Base-by-base conservation (phyloP, 2,888 invertebrate genomes). In the Deladenus siricidicola region DNA sequence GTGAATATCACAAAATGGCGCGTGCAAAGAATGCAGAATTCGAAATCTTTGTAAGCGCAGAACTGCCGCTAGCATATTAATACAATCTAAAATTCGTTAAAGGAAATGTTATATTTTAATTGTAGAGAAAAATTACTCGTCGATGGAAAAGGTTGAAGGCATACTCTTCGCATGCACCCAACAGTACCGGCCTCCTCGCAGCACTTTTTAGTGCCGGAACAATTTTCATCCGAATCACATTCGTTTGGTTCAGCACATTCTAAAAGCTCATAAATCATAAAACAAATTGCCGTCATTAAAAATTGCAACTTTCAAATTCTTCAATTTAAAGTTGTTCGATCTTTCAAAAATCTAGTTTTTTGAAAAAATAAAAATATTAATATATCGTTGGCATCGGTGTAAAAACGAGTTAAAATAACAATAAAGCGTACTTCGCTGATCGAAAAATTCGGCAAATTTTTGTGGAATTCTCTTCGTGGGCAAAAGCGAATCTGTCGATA, bases 61-160 rank as follows among this genome's bases (percentile, higher is more conserved):
- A 6, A 58, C 19, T 14, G 58, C 58, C 14, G 58, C 34, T 23
- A 58, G 30, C 58, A 58, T 24, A 42, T 58, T 58, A 17, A 28
- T 28, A 26, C 58, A 58, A 52, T 58, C 58, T 58, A 28, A 24
- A 42, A 55, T 17, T 29, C 17, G 55, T 17, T 34, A 44, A 55
- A 56, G 58, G 8, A 30, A 52, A 14, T 29, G 49, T 14, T 44
- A 67, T 26, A 2, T 1, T 49, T 19, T 26, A 47, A 10, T 3
- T 21, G 28, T 43, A n/a, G 52, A 30, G 19, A 52, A 52, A 30
- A 44, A 60, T 60, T n/a, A 69, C 69, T 69, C 10, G 69, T 69
- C 1, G 69, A 54, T 23, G 54, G 56, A 17, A 62, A 55, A 2
- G 66, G 66, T 21, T 51, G 49, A 8, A 62, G 58, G 34, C 69